Evolutionary conservation across 2,113 vertebrate species (phyloP), one percentile per base, ranked within the genome.

Genomic region (Catharus minimus): DNA sequence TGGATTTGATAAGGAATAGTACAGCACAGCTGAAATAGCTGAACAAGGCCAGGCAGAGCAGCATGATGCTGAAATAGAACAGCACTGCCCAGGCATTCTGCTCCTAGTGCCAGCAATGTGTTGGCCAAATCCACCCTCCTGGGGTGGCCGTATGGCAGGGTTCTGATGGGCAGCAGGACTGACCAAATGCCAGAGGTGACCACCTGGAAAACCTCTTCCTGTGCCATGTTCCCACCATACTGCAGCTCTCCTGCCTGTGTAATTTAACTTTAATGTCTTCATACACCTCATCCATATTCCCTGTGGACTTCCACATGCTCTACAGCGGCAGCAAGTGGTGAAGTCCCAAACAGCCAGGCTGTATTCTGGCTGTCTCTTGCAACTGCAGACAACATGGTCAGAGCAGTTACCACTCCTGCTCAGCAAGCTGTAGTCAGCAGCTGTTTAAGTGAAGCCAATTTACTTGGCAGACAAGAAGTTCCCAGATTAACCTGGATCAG

Each of bases 401-500:
- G 61, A 84, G 84, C 73, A 47, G 74, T 11, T 43, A 49, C 46
- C 3, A 1, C 72, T 76, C 38, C 44, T 13, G 4, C 22, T 43
- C 91, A 71, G 38, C 9, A 38, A 76, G 41, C 36, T 5, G 4
- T 1, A 1, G 33, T 26, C 65, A 50, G 56, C 84, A 75, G 69
- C 56, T 77, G 28, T 36, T 82, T 36, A 47, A 82, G 27, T 8
- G 32, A 78, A 89, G 85, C 66, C 82, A 78, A 75, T 89, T 89
- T 60, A 43, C 66, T 56, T 14, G n/a, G 61, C 57, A 64, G 85
- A 84, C 47, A 47, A 73, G 84, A 73, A 89, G 82, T 66, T 91
- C 62, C 53, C 71, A 88, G 79, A 88, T 92, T 89, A 95, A 91
- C 58, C 88, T 72, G 71, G 85, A 72, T 85, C 75, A 88, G 62